phyloP scores from a whole-genome alignment of 2,888 invertebrate genomes.

The Pristionchus japonicus region DNA sequence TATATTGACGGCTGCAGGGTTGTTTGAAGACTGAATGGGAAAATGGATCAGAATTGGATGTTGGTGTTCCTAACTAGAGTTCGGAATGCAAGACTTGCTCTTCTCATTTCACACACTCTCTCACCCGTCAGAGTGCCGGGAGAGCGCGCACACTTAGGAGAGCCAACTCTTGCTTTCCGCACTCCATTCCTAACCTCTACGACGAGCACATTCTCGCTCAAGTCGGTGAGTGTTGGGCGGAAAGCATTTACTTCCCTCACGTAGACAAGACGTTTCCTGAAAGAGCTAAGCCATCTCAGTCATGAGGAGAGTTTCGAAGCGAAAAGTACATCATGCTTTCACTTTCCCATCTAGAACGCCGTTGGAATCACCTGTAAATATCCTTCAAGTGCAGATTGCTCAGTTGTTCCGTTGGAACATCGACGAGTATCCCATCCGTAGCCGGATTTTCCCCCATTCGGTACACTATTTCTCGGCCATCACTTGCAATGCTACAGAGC shows the following conservation, averaged over 20 bases:
- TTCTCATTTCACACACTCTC: too few species aligned
- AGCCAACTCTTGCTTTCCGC: too few species aligned
- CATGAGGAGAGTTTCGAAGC: background rate
- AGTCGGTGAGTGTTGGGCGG: background rate
- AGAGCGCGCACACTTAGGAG: too few species aligned
- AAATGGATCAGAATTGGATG: too few species aligned
- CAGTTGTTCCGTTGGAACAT: background rate
- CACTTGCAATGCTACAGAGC: background rate
- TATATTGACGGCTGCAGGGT: background rate
- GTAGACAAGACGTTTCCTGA: background rate
- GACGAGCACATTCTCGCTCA: background rate
- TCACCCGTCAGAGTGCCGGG: too few species aligned
- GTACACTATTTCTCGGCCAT: background rate
- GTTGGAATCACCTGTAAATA: background rate
- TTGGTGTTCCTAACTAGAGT: too few species aligned
- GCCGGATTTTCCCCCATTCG: background rate
- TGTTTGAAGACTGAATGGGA: background rate
- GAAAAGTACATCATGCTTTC: background rate
- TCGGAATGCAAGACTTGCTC: too few species aligned
- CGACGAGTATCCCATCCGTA: background rate
- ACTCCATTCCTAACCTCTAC: background rate
- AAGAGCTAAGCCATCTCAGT: too few species aligned
- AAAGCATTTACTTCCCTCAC: background rate
- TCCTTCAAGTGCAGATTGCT: background rate
- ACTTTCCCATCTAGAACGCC: too few species aligned